These are phyloP conservation scores for Choloepus hoffmanni DNA, from an alignment of 2,113 vertebrate species.

Conservation along the genomic window DNA sequence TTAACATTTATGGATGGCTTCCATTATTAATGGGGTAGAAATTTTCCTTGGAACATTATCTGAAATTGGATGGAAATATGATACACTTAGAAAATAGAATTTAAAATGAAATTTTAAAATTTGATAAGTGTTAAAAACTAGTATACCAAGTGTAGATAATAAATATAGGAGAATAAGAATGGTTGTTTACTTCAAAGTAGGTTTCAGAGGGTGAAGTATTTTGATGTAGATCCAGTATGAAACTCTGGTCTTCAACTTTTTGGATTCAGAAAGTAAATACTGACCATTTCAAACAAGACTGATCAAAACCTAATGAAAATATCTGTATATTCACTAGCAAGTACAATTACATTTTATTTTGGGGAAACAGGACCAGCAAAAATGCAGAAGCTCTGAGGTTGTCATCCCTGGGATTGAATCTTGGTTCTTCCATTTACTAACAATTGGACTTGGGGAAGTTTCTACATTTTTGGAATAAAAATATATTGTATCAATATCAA, in stretches of 20 bases:
- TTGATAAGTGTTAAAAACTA: not conserved
- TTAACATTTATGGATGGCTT: conserved; percentile 12
- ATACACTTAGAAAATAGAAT: not conserved
- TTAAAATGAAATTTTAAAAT: conserved; percentile 38
- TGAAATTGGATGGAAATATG: not conserved
- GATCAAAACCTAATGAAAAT: not conserved
- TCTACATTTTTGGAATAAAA: not conserved
- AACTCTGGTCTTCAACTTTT: not conserved
- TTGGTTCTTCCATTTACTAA: not conserved
- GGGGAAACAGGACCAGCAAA: not conserved
- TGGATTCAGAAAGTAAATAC: not conserved
- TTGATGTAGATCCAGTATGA: not conserved
- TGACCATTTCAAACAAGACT: not conserved
- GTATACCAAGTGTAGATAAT: not conserved
- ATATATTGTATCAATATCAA: not conserved
- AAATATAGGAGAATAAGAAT: not conserved
- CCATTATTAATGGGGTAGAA: conserved; percentile 6
- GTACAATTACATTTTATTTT: not conserved
- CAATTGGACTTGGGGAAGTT: not conserved
- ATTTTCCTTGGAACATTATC: not conserved
- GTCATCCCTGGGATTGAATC: not conserved
- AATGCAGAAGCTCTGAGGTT: not conserved
- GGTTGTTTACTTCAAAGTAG: not conserved
- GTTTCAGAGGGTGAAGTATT: not conserved
- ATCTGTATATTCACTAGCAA: not conserved